These are phyloP conservation scores for Melanotaenia duboulayi DNA, from an alignment of 2,113 vertebrate species.

Conservation along the genomic window DNA sequence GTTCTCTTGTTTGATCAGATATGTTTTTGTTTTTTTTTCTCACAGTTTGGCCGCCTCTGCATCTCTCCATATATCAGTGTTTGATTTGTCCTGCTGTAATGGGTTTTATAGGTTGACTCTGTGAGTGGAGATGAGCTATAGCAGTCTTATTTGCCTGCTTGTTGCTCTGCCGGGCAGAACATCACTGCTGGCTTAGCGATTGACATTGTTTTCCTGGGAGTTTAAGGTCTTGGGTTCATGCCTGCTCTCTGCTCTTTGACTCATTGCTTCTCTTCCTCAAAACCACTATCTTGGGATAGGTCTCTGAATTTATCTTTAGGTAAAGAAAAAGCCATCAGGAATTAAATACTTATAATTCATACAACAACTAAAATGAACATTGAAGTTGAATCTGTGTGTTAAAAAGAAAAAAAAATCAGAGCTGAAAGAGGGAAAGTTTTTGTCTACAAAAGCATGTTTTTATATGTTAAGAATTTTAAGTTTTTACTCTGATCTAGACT, in stretches of 20 bases:
- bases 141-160: slow-evolving; percentile 22
- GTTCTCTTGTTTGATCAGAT: slow-evolving; percentile 54
- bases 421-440: too few relatives aligned
- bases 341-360: background rate
- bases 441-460: too few relatives aligned
- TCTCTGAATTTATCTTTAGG: background rate
- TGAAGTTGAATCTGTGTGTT: too few relatives aligned
- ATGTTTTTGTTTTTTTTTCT: slow-evolving; percentile 25
- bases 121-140: slow-evolving; percentile 38
- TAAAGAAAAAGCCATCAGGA: background rate
- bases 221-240: slow-evolving; percentile 25
- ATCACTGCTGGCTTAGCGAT: slow-evolving; percentile 14
- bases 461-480: too few relatives aligned
- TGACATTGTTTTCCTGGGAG: slow-evolving; percentile 15
- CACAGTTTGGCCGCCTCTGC: slow-evolving; percentile 30
- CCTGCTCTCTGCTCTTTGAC: slow-evolving; percentile 2
- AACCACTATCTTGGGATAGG: slow-evolving; percentile 2
- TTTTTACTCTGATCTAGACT: too few relatives aligned
- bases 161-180: slow-evolving; percentile 26
- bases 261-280: background rate
- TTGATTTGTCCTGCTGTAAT: slow-evolving; percentile 52
- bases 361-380: too few relatives aligned
- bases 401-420: too few relatives aligned
- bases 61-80: slow-evolving; percentile 32
- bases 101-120: slow-evolving; percentile 44